Evolutionary conservation across 2,113 vertebrate species (phyloP).

Genomic region (Festucalex cinctus): DNA sequence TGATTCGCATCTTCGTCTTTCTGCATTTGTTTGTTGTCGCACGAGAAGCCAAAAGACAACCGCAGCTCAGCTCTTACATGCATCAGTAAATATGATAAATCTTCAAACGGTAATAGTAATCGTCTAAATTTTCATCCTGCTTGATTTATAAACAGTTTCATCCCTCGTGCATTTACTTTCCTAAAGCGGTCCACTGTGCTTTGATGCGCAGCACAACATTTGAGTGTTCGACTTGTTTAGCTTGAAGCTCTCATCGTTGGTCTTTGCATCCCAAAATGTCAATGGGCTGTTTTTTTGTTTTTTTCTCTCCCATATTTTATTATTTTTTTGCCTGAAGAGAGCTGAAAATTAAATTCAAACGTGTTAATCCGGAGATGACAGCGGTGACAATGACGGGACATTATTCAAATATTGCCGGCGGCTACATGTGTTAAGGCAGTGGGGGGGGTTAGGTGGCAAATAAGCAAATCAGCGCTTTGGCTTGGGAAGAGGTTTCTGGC

Average conservation of each 20-base stretch:
- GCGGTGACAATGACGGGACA: not conserved
- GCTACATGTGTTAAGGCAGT: not conserved
- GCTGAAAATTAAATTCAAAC: not conserved
- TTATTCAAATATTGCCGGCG: not conserved
- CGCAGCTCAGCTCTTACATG: not conserved
- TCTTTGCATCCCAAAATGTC: slow-evolving; percentile 1
- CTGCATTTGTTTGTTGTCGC: not conserved
- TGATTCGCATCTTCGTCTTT: not conserved
- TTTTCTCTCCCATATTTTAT: too few relatives aligned
- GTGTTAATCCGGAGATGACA: slow-evolving; percentile 7
- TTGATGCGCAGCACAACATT: not conserved
- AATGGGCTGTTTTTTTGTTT: too few relatives aligned
- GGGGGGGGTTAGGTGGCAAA: not conserved
- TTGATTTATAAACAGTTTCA: not conserved
- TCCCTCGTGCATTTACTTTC: not conserved
- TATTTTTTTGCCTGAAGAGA: not conserved
- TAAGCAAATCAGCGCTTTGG: not conserved
- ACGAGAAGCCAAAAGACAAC: not conserved
- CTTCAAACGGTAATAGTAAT: not conserved
- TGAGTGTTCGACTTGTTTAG: not conserved
- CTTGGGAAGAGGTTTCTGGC: not conserved
- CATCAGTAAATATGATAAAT: not conserved
- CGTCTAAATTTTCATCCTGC: not conserved
- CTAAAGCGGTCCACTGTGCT: not conserved
- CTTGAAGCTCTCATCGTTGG: not conserved